Evolutionary conservation across 2,797 vertebrate species (phyloP).

Genomic region (Acipenser transmontanus): DNA sequence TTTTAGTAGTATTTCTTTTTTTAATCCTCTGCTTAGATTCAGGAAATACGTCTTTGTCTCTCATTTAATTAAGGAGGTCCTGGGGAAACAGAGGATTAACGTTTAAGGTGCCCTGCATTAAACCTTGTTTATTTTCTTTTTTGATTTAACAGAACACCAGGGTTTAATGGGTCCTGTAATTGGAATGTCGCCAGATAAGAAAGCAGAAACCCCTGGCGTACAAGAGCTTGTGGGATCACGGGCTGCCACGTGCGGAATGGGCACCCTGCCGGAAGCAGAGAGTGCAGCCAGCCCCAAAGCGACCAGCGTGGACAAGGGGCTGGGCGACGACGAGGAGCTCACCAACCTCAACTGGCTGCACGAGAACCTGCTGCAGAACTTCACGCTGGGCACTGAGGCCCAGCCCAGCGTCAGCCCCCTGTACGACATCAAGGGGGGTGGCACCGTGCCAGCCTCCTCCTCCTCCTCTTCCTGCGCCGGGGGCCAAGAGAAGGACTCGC

Average conservation of each 20-base stretch:
- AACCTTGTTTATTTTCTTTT: slow-evolving; percentile 17
- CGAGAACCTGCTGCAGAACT: slow-evolving; percentile 95
- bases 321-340: slow-evolving; percentile 86
- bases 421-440: slow-evolving; percentile 90
- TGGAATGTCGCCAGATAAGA: slow-evolving; percentile 98
- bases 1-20: background rate
- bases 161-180: slow-evolving; percentile 98
- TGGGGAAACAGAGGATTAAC: too few relatives aligned
- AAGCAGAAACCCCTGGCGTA: slow-evolving; percentile 86
- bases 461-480: slow-evolving; percentile 61
- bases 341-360: slow-evolving; percentile 99
- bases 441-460: slow-evolving; percentile 46
- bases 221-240: slow-evolving; percentile 75
- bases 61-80: too few relatives aligned
- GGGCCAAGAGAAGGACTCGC: slow-evolving; percentile 74
- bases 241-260: slow-evolving; percentile 73
- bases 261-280: slow-evolving; percentile 80
- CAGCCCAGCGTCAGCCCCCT: slow-evolving; percentile 79
- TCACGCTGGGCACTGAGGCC: slow-evolving; percentile 82
- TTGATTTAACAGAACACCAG: slow-evolving; percentile 64
- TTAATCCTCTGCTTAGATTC: too few relatives aligned
- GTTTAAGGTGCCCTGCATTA: background rate
- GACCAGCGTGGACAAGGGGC: slow-evolving; percentile 75
- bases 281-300: slow-evolving; percentile 82
- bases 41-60: too few relatives aligned